These are phyloP conservation scores for Patagioenas fasciata DNA, from an alignment of 2,113 vertebrate species.

Conservation along the genomic window DNA sequence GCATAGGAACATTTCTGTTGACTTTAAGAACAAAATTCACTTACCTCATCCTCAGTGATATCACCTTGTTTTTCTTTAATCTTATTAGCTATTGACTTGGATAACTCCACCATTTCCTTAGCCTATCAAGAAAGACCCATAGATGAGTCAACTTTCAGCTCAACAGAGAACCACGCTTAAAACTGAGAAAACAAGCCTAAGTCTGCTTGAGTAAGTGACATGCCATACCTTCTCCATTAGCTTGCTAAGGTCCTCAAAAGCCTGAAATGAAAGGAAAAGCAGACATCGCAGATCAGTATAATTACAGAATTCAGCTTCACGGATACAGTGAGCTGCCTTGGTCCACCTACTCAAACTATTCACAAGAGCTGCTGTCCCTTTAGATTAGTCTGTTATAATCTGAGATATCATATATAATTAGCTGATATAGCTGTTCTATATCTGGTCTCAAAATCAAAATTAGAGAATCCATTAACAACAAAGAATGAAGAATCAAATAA, in stretches of 20 bases:
- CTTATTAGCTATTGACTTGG: constrained; percentile 95
- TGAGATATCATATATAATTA: background rate
- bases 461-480: background rate
- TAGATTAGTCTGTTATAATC: background rate
- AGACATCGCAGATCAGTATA: background rate
- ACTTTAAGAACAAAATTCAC: background rate
- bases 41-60: constrained; percentile 97
- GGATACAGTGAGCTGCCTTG: background rate
- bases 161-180: background rate
- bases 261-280: constrained; percentile 78
- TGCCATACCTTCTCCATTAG: constrained; percentile 94
- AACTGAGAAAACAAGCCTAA: background rate
- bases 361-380: accelerated
- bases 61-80: constrained; percentile 99
- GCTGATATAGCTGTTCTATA: background rate
- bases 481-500: background rate
- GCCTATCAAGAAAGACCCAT: constrained; percentile 78
- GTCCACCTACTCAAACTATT: background rate
- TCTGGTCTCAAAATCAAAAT: background rate
- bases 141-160: background rate
- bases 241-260: constrained; percentile 97
- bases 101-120: constrained; percentile 98
- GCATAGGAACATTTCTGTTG: background rate
- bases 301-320: background rate
- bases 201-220: background rate